Base-by-base conservation (phyloP, 2,113 vertebrate species). In the Megaceryle maxima region DNA sequence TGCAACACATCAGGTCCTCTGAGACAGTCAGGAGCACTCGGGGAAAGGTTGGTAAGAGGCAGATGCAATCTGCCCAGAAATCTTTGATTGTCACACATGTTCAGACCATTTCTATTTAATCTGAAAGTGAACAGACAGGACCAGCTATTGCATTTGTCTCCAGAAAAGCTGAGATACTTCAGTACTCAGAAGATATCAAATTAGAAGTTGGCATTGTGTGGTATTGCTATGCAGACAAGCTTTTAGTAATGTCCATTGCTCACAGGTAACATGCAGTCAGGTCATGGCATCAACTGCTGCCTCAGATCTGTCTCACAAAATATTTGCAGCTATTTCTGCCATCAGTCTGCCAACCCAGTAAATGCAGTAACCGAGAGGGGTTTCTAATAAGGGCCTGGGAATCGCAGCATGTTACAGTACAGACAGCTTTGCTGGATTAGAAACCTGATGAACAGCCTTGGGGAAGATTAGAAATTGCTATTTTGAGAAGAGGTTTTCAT, bases 391-490 rank as follows among this genome's bases (percentile, higher is more conserved):
- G 64, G 88, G 64, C 63, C 55, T 2, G 18, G 83, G 87, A 78
- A 91, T 55, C 3, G 2, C 77, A 70, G 89, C 93, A 28, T 31
- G 68, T 79, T 91, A 92, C 93, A 77, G 80, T 62, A 67, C 0
- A 5, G 84, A 35, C 70, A 79, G 90, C 95, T 97, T 87, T 72
- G 53, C 57, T 64, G 94, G 88, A 92, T 96, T 97, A 94, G 85
- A 83, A 88, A 83, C 82, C 74, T 90, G 92, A 90, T 95, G 89
- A 94, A 87, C 10, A 11, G 84, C 78, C 85, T 72, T 4, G 0
- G 53, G 62, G 46, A 56, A 91, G 90, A 95, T 93, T 79, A 95
- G 95, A 75, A 90, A 87, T 64, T 29, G 62, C 94, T 96, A 83
- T 95, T 95, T 73, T 80, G 85, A 77, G 93, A 88, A 46, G 59